Percentiles rank a stretch among this genome's conserved stretches.
Evolutionary conservation across 2,113 vertebrate species (phyloP).

Genomic region (Athene noctua): DNA sequence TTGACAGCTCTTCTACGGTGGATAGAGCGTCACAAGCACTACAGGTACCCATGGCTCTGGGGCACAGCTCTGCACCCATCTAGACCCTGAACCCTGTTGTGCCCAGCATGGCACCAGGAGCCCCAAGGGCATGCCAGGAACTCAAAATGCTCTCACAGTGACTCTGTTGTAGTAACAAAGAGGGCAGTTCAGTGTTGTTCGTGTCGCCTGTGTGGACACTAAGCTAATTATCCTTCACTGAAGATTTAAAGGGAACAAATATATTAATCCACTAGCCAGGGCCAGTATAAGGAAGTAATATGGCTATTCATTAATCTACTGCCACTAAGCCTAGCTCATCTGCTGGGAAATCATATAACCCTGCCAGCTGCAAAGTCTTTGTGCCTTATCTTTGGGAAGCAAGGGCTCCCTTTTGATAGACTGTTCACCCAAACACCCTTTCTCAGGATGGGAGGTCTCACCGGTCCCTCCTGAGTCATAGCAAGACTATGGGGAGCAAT

Average conservation of each 20-base stretch:
- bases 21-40: background rate
- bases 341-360: conserved; percentile 24
- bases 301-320: conserved; percentile 38
- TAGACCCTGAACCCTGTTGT: background rate
- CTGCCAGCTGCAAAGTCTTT: background rate
- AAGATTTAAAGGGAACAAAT: conserved; percentile 53
- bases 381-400: conserved; percentile 17
- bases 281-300: conserved; percentile 59
- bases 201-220: background rate
- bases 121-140: background rate
- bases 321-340: conserved; percentile 32
- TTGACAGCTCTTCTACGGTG: background rate
- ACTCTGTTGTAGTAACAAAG: background rate
- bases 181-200: background rate
- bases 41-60: background rate
- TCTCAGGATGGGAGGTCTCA: background rate
- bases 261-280: conserved; percentile 53
- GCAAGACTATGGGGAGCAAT: background rate
- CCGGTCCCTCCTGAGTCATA: background rate
- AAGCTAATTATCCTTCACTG: conserved; percentile 26
- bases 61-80: background rate
- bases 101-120: background rate
- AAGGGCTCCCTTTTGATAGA: background rate
- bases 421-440: background rate
- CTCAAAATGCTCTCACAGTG: background rate